Percentiles rank a stretch among this genome's conserved stretches.
Conservation (phyloP, 1,140 invertebrate species). For the Kradibia gibbosae region DNA sequence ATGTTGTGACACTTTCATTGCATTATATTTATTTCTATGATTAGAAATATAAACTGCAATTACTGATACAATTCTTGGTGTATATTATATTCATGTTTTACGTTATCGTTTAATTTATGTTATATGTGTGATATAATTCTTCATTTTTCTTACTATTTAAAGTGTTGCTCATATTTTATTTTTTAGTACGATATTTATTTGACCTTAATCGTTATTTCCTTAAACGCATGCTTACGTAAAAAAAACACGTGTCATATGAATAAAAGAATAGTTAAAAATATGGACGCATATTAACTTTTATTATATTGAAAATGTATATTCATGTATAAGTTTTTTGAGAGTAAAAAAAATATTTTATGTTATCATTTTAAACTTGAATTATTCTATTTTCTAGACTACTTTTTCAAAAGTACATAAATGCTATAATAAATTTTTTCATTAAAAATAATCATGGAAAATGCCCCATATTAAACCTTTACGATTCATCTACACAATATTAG, state of each 20-base stretch:
- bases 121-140: not conserved
- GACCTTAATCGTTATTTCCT: not conserved
- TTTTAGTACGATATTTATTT: not conserved
- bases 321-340: too few relatives aligned
- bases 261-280: too few relatives aligned
- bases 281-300: too few relatives aligned
- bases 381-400: not conserved
- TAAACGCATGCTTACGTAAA: not conserved
- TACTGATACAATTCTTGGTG: not conserved
- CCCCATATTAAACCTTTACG: not conserved
- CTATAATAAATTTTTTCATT: conserved; percentile 16
- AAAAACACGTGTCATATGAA: not conserved
- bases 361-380: too few relatives aligned
- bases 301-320: too few relatives aligned
- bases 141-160: not conserved
- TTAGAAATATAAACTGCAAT: not conserved
- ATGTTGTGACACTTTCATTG: not conserved
- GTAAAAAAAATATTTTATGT: too few relatives aligned
- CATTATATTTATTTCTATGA: not conserved
- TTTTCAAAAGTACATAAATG: not conserved
- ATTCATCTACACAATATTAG: not conserved
- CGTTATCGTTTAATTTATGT: not conserved
- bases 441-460: conserved; percentile 11
- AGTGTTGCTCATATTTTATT: not conserved
- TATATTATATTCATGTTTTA: not conserved